phyloP scores from a whole-genome alignment of 2,888 invertebrate species.

The Tachina lurida region DNA sequence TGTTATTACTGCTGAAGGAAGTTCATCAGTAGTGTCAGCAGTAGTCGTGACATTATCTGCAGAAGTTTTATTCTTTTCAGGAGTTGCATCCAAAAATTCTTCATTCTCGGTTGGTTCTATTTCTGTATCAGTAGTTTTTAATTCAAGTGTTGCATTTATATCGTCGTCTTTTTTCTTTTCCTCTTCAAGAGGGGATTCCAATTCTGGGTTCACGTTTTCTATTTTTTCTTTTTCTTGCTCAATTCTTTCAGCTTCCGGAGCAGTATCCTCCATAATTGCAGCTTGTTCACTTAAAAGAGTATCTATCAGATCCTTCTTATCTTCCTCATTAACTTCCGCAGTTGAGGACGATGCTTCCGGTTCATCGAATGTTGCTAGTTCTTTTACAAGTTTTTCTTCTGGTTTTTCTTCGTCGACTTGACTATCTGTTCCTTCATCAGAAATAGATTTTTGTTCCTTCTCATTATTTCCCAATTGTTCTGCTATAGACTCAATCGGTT shows the following conservation, averaged over 20 bases:
- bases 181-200: background rate
- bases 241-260: slow-evolving; percentile 26
- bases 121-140: slow-evolving; percentile 13
- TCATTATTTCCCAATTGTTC: background rate
- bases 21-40: slow-evolving; percentile 9
- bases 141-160: background rate
- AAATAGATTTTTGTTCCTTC: background rate
- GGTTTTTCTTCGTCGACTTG: slow-evolving; percentile 8
- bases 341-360: slow-evolving; percentile 35
- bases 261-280: slow-evolving; percentile 50
- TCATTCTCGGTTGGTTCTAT: slow-evolving; percentile 23
- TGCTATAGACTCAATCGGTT: background rate
- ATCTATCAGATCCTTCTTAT: slow-evolving; percentile 64
- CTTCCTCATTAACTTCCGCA: slow-evolving; percentile 49
- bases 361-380: slow-evolving; percentile 37
- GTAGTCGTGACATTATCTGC: background rate
- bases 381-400: slow-evolving; percentile 38
- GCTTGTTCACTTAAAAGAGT: slow-evolving; percentile 58
- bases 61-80: slow-evolving; percentile 36
- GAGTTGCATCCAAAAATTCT: slow-evolving; percentile 49
- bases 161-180: background rate
- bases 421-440: background rate
- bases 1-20: background rate
- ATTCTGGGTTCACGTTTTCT: background rate
- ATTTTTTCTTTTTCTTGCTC: background rate